Conservation (phyloP, 2,113 vertebrate species). For the Agapornis roseicollis region DNA sequence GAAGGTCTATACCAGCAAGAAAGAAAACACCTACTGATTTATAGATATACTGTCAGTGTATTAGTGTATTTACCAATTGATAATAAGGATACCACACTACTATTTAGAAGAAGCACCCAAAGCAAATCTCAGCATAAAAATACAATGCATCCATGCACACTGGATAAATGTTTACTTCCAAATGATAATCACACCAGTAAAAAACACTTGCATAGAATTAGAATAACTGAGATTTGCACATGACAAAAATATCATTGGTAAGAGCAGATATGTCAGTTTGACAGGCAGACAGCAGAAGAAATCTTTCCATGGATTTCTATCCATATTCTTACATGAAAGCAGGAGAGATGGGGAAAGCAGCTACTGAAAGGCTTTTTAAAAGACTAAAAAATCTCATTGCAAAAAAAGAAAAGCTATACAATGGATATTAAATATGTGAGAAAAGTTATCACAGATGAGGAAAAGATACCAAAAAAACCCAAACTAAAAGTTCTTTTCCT, state of each 20-base stretch:
- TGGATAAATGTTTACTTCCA: neutral
- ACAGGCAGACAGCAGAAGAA: neutral
- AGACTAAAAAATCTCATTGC: neutral
- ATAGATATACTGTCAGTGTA: neutral
- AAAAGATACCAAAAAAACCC: neutral
- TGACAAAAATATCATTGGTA: neutral
- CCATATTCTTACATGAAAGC: neutral
- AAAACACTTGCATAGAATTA: neutral
- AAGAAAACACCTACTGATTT: neutral
- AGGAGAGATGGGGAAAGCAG: neutral
- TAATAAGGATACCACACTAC: neutral
- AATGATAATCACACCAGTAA: neutral
- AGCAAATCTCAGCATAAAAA: neutral
- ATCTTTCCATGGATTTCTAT: neutral
- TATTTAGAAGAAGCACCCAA: neutral
- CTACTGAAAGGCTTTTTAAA: neutral
- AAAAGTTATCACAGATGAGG: neutral
- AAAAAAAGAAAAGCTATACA: neutral
- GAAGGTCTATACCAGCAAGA: neutral
- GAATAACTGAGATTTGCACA: neutral
- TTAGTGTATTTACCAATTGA: neutral
- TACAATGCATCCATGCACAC: neutral
- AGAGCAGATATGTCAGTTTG: neutral
- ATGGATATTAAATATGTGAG: neutral
- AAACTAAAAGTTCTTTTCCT: neutral